Evolutionary conservation across 2,113 vertebrate genomes (phyloP).

Genomic region (Grus americana): DNA sequence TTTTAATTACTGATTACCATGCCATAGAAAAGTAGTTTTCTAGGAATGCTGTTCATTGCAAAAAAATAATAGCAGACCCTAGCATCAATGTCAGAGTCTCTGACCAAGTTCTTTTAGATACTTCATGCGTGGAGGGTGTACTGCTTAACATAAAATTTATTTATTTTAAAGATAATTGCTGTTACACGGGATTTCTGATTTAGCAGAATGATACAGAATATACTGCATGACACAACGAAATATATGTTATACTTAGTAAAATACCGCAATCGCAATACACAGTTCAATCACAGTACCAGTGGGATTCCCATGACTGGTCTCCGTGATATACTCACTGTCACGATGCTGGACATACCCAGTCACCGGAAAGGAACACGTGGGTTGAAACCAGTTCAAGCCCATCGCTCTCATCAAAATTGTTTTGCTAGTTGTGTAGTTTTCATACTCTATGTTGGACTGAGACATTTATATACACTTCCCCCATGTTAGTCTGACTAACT

Average conservation of each 20-base stretch:
- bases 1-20: not conserved
- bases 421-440: not conserved
- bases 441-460: rapidly evolving
- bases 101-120: not conserved
- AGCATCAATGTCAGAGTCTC: not conserved
- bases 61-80: not conserved
- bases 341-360: not conserved
- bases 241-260: not conserved
- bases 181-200: not conserved
- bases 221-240: not conserved
- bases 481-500: not conserved
- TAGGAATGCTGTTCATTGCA: not conserved
- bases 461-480: no score
- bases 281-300: not conserved
- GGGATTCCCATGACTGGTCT: not conserved
- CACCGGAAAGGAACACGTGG: rapidly evolving
- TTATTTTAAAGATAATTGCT: not conserved
- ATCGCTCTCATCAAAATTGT: not conserved
- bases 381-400: not conserved
- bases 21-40: not conserved
- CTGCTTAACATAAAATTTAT: not conserved
- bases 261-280: not conserved
- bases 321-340: not conserved
- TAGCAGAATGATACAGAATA: not conserved
- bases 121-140: rapidly evolving